Conservation (phyloP, 1,140 invertebrate genomes). For the Metopolophium dirhodum region DNA sequence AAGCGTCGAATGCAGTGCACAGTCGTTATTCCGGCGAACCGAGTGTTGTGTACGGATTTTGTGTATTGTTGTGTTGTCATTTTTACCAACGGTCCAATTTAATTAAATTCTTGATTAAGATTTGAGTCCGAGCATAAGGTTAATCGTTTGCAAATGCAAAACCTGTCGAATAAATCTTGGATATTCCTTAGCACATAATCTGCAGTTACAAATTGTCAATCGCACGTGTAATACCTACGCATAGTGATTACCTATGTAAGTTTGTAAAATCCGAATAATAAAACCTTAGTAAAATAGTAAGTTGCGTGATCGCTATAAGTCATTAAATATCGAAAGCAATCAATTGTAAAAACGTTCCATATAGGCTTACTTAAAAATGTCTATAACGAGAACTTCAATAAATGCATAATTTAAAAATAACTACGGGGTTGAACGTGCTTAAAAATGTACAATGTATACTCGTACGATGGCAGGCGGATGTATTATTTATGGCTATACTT, state of each 20-base stretch:
- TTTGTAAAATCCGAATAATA: neutral
- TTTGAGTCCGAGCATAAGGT: neutral
- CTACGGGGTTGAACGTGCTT: neutral
- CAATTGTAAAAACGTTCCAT: neutral
- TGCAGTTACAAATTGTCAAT: neutral
- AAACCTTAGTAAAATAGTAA: neutral
- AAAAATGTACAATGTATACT: neutral
- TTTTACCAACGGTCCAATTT: neutral
- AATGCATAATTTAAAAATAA: neutral
- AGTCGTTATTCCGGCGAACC: too few species aligned
- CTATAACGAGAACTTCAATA: neutral
- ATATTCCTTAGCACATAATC: neutral
- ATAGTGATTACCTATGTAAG: neutral
- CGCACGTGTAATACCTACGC: fast-evolving
- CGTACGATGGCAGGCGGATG: neutral
- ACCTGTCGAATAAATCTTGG: neutral
- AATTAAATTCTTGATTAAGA: neutral
- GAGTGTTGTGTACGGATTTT: too few species aligned
- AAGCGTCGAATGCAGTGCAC: too few species aligned
- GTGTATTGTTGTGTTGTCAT: too few species aligned
- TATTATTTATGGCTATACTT: neutral
- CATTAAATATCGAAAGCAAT: neutral
- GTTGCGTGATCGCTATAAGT: neutral
- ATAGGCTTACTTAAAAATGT: neutral
- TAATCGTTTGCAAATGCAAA: neutral